These are phyloP conservation scores for Orbicella faveolata DNA, from an alignment of 64 coral and sea anemone species.

Conservation along the genomic window DNA sequence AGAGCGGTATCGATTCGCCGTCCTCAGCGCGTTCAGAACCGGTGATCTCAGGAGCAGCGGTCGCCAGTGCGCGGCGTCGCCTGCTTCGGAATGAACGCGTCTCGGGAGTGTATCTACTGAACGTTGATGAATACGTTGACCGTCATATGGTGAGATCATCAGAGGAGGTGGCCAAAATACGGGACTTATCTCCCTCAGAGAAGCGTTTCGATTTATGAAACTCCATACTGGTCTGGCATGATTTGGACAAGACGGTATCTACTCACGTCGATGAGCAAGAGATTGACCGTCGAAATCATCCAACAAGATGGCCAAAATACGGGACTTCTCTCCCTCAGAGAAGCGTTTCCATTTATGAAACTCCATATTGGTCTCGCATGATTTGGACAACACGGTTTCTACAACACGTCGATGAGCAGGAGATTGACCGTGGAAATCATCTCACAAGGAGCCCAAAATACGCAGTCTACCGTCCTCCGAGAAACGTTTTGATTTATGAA, in stretches of 20 bases:
- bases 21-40: constrained; percentile 18
- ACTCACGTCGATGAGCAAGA: constrained; percentile 71
- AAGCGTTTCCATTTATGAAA: constrained; percentile 45
- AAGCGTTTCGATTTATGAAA: constrained; percentile 56
- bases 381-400: constrained; percentile 31
- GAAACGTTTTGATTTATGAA: constrained; percentile 51
- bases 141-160: constrained; percentile 75
- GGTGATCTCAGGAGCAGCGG: neutral
- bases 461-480: constrained; percentile 70
- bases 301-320: constrained; percentile 74
- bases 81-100: constrained; percentile 29
- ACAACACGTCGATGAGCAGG: constrained; percentile 67
- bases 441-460: constrained; percentile 76
- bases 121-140: constrained; percentile 84
- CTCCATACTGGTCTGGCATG: neutral
- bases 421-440: constrained; percentile 62
- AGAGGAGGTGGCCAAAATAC: constrained; percentile 80
- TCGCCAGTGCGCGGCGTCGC: constrained; percentile 13
- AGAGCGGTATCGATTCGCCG: constrained; percentile 39
- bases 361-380: neutral
- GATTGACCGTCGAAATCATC: constrained; percentile 66
- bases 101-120: constrained; percentile 72
- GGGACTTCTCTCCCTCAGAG: constrained; percentile 77
- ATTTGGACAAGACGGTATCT: constrained; percentile 32
- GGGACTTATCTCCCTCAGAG: constrained; percentile 77